Evolutionary conservation across 92 coral and sea anemone species (phyloP).

Genomic region (Epizoanthus illoricatus): DNA sequence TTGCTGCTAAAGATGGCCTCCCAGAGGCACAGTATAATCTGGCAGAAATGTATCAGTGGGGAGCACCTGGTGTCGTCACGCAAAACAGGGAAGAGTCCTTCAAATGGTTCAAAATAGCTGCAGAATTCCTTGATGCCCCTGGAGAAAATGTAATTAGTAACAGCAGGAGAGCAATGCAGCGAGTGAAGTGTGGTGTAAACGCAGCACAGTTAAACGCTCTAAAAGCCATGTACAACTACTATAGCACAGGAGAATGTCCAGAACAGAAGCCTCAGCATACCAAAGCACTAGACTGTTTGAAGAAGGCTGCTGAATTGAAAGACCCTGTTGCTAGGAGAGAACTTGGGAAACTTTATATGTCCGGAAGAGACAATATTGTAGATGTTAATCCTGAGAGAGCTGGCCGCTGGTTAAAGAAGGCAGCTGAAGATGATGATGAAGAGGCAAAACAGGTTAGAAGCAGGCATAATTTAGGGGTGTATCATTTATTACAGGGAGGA

Average conservation of each 20-base stretch:
- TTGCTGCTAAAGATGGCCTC: background rate
- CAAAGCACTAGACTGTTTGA: conserved; percentile 27
- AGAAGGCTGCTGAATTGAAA: conserved; percentile 5
- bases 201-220: conserved; percentile 11
- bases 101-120: conserved; percentile 31
- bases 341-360: conserved; percentile 25
- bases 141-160: background rate
- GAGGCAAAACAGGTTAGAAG: conserved; percentile 15
- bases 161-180: conserved; percentile 4
- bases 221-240: conserved; percentile 9
- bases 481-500: no score
- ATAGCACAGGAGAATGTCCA: conserved; percentile 16
- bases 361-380: background rate
- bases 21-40: conserved; percentile 32
- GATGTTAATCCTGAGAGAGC: conserved; percentile 16
- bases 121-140: background rate
- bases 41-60: conserved; percentile 28
- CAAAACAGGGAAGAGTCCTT: conserved; percentile 15
- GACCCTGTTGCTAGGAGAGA: conserved; percentile 10
- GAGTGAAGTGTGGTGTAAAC: background rate
- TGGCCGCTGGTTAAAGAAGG: conserved; percentile 23
- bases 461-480: no score
- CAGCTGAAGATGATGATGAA: conserved; percentile 2
- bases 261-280: conserved; percentile 15
- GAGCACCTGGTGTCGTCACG: background rate